These are phyloP conservation scores for Drosophila persimilis DNA, from an alignment of 1,140 invertebrate species.

Conservation along the genomic window DNA sequence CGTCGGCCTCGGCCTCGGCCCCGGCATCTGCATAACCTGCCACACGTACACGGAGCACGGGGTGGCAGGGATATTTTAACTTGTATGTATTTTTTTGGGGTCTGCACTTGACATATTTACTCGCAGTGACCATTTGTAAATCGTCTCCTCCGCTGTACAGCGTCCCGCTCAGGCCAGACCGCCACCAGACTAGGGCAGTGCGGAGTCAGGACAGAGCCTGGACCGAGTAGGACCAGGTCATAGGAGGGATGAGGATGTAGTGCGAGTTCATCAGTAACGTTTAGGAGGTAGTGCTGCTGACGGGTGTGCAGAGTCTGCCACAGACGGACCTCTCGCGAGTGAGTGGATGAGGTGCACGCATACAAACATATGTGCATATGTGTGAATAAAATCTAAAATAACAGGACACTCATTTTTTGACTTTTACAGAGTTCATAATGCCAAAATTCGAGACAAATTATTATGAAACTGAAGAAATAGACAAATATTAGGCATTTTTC, in stretches of 20 bases:
- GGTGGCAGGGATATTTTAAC: constrained; percentile 5
- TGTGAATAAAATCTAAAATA: too few species aligned
- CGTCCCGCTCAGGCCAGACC: neutral
- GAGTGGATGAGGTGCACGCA: too few species aligned
- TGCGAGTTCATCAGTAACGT: constrained; percentile 1
- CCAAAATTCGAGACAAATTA: too few species aligned
- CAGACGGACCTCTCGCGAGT: too few species aligned
- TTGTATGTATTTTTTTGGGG: constrained; percentile 5
- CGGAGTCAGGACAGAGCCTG: neutral
- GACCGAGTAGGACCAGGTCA: too few species aligned
- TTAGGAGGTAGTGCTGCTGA: neutral
- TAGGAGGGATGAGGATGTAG: too few species aligned
- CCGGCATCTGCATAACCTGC: neutral
- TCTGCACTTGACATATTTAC: constrained; percentile 83
- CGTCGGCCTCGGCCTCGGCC: neutral
- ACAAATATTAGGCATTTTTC: too few species aligned
- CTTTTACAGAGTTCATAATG: too few species aligned
- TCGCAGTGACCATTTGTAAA: constrained; percentile 70
- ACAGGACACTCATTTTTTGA: too few species aligned
- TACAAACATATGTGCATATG: too few species aligned
- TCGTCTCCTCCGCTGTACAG: constrained; percentile 21
- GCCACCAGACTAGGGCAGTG: neutral
- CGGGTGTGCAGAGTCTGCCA: too few species aligned
- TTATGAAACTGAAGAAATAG: too few species aligned
- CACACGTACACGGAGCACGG: neutral